Conservation (phyloP, 2,113 vertebrate species). For the Nothoprocta perdicaria region DNA sequence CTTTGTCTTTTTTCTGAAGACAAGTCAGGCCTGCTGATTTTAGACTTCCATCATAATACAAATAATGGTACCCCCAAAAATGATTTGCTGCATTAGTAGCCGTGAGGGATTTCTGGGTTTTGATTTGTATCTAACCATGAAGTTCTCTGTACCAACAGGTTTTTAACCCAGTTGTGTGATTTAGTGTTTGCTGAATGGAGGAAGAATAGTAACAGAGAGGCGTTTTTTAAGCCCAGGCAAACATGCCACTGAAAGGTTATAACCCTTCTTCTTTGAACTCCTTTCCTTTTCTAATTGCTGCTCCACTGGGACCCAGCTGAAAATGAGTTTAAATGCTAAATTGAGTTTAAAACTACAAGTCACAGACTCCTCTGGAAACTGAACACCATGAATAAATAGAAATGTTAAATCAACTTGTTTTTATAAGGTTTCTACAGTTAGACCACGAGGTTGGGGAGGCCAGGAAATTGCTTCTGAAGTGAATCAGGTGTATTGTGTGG, state of each 20-base stretch:
- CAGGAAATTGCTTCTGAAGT: slow-evolving; percentile 72
- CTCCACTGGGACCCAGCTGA: slow-evolving; percentile 76
- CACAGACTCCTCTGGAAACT: slow-evolving; percentile 76
- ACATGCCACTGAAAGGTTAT: slow-evolving; percentile 56
- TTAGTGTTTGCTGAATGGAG: not conserved
- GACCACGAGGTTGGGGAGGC: slow-evolving; percentile 54
- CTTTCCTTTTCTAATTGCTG: slow-evolving; percentile 75
- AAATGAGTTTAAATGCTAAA: slow-evolving; percentile 84
- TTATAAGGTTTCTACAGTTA: slow-evolving; percentile 73
- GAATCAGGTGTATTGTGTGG: slow-evolving; percentile 74
- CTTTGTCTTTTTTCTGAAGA: not conserved
- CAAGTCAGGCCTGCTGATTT: not conserved
- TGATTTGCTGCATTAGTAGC: not conserved
- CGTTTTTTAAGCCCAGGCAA: slow-evolving; percentile 23
- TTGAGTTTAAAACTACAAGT: slow-evolving; percentile 79
- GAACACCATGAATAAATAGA: slow-evolving; percentile 81
- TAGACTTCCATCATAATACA: not conserved
- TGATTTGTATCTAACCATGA: not conserved
- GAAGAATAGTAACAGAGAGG: slow-evolving; percentile 13
- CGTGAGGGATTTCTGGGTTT: not conserved
- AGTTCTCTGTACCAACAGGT: not conserved
- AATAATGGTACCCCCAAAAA: not conserved
- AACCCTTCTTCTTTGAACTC: slow-evolving; percentile 74
- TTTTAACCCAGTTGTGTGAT: not conserved
- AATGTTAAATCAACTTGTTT: slow-evolving; percentile 78